Evolutionary conservation across 1,140 invertebrate species (phyloP), one percentile per base, ranked within the genome.

Genomic region (Leptinotarsa lineolata): DNA sequence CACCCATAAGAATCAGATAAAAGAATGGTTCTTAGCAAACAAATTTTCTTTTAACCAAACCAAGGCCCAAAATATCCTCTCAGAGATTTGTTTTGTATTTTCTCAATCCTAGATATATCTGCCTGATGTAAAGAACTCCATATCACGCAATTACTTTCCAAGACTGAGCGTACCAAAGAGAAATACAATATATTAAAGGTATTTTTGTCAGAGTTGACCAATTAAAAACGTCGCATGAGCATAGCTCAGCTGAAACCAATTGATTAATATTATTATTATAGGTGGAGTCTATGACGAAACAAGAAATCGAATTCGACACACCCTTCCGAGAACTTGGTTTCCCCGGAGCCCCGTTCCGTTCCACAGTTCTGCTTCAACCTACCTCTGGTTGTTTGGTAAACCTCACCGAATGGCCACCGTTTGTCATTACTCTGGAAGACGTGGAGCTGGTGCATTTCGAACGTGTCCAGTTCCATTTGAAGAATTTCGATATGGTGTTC

Each of bases 401-500:
- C 86, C 89, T 99, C 0, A 98, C 96, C 0, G 98, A 99, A 88
- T 99, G 97, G 97, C 98, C 98, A 58, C 97, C 97, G 79, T 99
- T 99, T 87, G 97, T 99, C 15, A 97, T 99, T 48, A 96, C 97
- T 0, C 86, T 99, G 20, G 97, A 99, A 86, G 97, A 99, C 82
- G 93, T 99, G 2, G 97, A 99, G 85, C 84, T 99, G 70, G 97
- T 99, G 0, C 97, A 99, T 84, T 99, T 99, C 87, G 98, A 99
- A 86, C 89, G 98, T 85, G 98, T 99, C 4, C 95, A 97, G 82
- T 99, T 99, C 84, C 96, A 99, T 83, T 86, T 99, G 72, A 98
- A 99, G 85, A 99, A 99, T 85, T 99, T 99, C 84, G 98, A 99
- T 86, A 99, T 99, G 96, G 95, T 99, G 24, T 99, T 99, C 84